Evolutionary conservation across 2,113 vertebrate species (phyloP).

Genomic region (Crotalus horridus): DNA sequence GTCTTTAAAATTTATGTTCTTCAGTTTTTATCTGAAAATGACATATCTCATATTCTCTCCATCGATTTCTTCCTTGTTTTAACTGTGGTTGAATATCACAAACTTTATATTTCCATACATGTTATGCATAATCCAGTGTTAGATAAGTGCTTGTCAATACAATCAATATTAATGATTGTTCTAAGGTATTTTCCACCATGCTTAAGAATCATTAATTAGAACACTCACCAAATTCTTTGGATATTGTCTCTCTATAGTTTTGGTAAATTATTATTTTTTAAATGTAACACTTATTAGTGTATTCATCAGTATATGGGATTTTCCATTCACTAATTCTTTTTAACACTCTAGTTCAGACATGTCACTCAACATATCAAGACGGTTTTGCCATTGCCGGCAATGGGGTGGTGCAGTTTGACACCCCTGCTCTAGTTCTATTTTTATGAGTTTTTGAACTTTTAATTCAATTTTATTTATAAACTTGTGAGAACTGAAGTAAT

Average conservation of each 20-base stretch:
- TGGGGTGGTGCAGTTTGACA: too few relatives aligned
- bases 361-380: too few relatives aligned
- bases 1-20: background rate
- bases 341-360: background rate
- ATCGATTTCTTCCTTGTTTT: background rate
- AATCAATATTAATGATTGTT: background rate
- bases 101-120: background rate
- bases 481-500: background rate
- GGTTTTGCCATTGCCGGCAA: too few relatives aligned
- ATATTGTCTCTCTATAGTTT: background rate
- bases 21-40: background rate
- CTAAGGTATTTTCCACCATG: background rate
- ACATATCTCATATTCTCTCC: background rate
- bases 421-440: background rate
- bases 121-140: background rate
- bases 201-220: background rate
- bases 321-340: background rate
- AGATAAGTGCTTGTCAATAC: background rate
- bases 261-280: background rate
- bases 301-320: background rate
- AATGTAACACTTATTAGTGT: background rate
- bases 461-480: background rate
- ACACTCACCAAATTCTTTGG: background rate
- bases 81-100: background rate
- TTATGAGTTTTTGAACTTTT: background rate